Percentiles rank a stretch among this genome's conserved stretches.
Conservation (phyloP, 2,888 invertebrate species). For the Plagodis dolabraria region DNA sequence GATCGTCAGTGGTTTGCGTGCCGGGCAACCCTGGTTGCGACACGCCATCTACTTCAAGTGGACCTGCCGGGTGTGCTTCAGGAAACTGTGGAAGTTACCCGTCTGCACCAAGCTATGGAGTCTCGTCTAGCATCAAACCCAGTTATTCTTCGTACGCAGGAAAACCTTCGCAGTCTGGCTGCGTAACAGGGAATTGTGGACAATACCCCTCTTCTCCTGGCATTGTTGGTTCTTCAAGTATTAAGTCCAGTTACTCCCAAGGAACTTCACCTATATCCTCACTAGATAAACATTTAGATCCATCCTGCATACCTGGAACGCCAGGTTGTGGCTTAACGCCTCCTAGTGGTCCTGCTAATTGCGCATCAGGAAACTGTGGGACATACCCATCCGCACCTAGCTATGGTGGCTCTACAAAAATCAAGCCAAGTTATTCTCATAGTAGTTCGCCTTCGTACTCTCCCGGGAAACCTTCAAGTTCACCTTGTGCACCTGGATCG, state of each 20-base stretch:
- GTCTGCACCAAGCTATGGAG: constrained; percentile 1
- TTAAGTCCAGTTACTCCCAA: constrained; percentile 5
- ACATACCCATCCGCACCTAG: neutral
- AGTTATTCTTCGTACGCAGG: constrained; percentile 14
- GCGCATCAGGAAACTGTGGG: constrained; percentile 9
- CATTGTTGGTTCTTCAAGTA: neutral
- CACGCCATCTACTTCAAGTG: neutral
- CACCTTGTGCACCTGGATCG: constrained; percentile 14
- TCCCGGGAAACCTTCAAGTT: neutral
- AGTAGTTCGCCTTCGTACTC: constrained; percentile 6
- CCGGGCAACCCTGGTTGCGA: constrained; percentile 16
- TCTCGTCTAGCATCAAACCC: constrained; percentile 8
- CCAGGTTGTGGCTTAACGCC: constrained; percentile 1
- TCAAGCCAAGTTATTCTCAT: constrained; percentile 7
- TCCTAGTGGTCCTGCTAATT: constrained; percentile 1
- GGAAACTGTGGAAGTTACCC: constrained; percentile 7
- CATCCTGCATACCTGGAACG: constrained; percentile 11
- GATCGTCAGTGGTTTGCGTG: constrained; percentile 15
- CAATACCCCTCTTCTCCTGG: neutral
- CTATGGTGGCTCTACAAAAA: constrained; percentile 3
- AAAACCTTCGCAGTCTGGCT: neutral
- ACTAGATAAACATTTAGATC: neutral
- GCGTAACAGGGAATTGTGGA: constrained; percentile 1
- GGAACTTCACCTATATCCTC: constrained; percentile 26
- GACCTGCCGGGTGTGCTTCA: constrained; percentile 4